A percentile compares a stretch with the other conserved stretches of the same genome.
Conservation (phyloP, 2,888 invertebrate genomes). For the Stenurella melanura region DNA sequence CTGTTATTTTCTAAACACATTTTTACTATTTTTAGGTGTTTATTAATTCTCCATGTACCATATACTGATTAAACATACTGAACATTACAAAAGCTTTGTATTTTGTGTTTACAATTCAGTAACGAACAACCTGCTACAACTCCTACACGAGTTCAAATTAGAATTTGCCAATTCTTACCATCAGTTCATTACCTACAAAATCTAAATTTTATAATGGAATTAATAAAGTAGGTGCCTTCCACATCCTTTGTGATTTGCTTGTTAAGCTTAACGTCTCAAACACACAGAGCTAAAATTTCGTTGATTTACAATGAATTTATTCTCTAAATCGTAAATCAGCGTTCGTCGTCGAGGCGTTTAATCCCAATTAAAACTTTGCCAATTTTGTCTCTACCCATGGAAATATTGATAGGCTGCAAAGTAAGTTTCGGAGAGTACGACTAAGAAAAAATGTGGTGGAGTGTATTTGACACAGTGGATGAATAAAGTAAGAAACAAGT, state of each 20-base stretch:
- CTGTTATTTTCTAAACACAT: too few relatives aligned
- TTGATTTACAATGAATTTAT: conserved; percentile 44
- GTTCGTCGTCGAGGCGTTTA: conserved; percentile 52
- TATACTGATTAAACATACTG: too few relatives aligned
- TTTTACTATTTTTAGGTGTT: too few relatives aligned
- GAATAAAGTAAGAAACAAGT: too few relatives aligned
- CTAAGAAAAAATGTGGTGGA: neutral
- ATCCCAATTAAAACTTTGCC: conserved; percentile 58
- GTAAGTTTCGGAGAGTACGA: neutral
- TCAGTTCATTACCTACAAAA: conserved; percentile 29
- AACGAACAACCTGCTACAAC: neutral
- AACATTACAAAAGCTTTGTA: too few relatives aligned
- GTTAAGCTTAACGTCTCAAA: conserved; percentile 9
- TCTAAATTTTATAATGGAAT: conserved; percentile 25
- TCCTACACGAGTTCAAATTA: neutral
- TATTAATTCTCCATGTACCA: too few relatives aligned
- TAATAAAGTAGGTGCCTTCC: conserved; percentile 17
- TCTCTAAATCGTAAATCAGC: conserved; percentile 49
- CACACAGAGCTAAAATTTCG: conserved; percentile 1
- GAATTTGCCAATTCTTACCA: conserved; percentile 24
- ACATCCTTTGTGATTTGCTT: conserved; percentile 10
- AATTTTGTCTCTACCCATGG: conserved; percentile 48
- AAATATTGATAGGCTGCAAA: neutral
- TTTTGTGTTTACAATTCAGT: neutral
- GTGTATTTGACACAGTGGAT: neutral